Conservation (phyloP, 2,797 vertebrate species). For the Sebastes melanostomus region DNA sequence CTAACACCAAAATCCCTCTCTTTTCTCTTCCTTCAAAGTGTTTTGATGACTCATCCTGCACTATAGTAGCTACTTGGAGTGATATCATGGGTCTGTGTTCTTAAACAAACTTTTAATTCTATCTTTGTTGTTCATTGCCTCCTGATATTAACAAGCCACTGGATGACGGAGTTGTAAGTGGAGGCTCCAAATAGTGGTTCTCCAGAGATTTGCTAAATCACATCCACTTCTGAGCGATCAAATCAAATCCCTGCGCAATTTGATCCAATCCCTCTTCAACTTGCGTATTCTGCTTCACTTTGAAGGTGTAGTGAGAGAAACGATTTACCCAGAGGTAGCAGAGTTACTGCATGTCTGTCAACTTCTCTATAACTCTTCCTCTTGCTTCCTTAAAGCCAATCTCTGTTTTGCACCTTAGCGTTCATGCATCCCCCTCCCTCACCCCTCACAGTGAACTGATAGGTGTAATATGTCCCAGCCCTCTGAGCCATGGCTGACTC, state of each 20-base stretch:
- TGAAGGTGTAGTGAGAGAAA: background rate
- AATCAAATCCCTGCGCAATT: background rate
- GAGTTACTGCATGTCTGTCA: slow-evolving; percentile 29
- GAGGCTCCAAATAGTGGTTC: background rate
- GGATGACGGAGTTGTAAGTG: background rate
- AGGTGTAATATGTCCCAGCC: slow-evolving; percentile 59
- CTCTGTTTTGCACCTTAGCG: slow-evolving; percentile 25
- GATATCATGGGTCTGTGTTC: background rate
- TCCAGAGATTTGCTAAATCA: background rate
- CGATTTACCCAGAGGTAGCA: slow-evolving; percentile 10
- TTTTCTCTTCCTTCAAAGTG: background rate
- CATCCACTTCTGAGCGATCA: background rate
- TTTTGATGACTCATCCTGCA: background rate
- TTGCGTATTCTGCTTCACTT: background rate
- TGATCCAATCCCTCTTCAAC: background rate
- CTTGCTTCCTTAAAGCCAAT: slow-evolving; percentile 29
- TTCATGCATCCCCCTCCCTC: slow-evolving; percentile 15
- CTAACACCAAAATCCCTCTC: background rate
- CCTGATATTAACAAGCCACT: background rate
- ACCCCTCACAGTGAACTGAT: slow-evolving; percentile 39
- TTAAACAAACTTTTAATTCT: background rate
- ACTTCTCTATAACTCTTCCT: slow-evolving; percentile 22
- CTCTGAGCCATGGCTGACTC: slow-evolving; percentile 70
- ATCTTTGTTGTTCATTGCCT: background rate
- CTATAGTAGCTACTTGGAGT: background rate